Base-by-base conservation (phyloP, 2,888 invertebrate species). In the Xestia ashworthii region DNA sequence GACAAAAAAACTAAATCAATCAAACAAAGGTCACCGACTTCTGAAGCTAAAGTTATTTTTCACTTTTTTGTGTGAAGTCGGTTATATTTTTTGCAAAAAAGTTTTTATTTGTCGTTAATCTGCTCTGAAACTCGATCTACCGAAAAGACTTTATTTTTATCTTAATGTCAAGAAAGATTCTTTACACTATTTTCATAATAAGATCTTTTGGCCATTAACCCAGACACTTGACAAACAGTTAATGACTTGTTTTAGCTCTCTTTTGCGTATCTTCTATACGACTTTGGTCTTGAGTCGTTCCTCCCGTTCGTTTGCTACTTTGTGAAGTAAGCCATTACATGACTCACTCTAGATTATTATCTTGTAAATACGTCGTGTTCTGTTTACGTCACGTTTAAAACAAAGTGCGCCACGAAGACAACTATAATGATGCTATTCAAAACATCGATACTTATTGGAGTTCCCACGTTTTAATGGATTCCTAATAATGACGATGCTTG, bases 271-370 rank as follows among this genome's bases (percentile, higher is more conserved):
- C 41, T 78, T 38, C 22, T n/a, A 16, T 16, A 38, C 8, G 22
- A 44, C n/a, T 66, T 50, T 65, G 1, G 3, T 76, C 46, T 38
- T 16, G 16, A 53, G 64, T 46, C 3, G n/a, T 71, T 55, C 48
- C 12, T 75, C 44, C 60, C 32, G 19, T 55, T 71, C 11, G 11
- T 69, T 65, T 66, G 32, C 44, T 38, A 60, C 41, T 77, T n/a
- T 62, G 62, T 41, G 19, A 55, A 66, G 50, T 65, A 44, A 55
- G 16, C 46, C 5, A 68, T 48, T 22, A 55, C 22, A 74, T 83
- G 83, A 86, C n/a, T 86, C 83, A 83, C 60, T 9, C 46, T 5
- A n/a, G 50, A 60, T 82, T 68, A 25, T 55, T 73, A 73, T 85
- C 72, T 44, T 58, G 68, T 72, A 69, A 81, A 81, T 65, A 76